Evolutionary conservation across 2,888 invertebrate genomes (phyloP), one percentile per base, ranked within the genome.

Genomic region (Trachelus tabidus): DNA sequence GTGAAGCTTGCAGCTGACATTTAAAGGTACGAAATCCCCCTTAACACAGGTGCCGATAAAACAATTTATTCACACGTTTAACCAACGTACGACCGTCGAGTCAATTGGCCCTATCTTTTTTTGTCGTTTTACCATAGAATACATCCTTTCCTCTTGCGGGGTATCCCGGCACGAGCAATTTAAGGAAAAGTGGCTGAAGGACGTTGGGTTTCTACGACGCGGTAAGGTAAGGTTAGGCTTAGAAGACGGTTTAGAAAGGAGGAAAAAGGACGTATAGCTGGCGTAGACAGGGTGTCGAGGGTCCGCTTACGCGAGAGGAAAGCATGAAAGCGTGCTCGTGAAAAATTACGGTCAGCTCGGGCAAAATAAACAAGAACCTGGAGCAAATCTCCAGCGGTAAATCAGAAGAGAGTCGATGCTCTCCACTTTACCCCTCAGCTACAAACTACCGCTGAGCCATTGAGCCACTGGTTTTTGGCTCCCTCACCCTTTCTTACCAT

Each of bases 361-460:
- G 73, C 56, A 80, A 83, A 83, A 85, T 83, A 84, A 85, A 85
- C 82, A 84, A 81, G 78, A 79, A 81, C 74, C 73, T 73, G 69
- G 76, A 80, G 77, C 80, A 81, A 83, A 84, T 83, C 81, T 77
- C 75, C 76, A 69, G 73, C 76, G 77, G 80, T 85, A 85, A 84
- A 84, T 85, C 85, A 84, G 75, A 78, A 34, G 69, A 23, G 77
- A 75, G 78, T 79, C 82, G 80, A 83, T 85, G 73, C 76, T 31
- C 71, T 31, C 34, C 71, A 1, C 71, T 33, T 12, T 15, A 34
- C 33, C 71, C 31, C 71, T 34, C 6, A 6, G 71, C 71, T 34
- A 34, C 71, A 3, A 71, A 34, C 71, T 9, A 12, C 71, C 15
- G 33, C 71, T 12, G 71, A 71, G 71, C 69, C 31, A 33, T 30